Evolutionary conservation across 2,113 vertebrate species (phyloP).

Genomic region (Oryzias celebensis): DNA sequence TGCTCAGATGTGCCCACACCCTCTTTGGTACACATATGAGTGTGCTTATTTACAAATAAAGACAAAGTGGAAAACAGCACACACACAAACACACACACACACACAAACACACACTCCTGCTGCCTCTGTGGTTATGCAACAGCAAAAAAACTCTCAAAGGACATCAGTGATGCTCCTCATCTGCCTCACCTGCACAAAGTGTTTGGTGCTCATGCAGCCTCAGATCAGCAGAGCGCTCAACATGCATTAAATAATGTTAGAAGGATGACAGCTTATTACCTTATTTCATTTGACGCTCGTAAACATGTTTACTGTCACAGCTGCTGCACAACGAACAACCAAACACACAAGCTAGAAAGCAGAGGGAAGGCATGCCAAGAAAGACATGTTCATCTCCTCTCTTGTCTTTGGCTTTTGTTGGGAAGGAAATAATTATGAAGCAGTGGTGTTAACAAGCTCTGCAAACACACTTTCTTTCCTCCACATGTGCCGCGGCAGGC

Average conservation of each 20-base stretch:
- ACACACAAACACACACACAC: no score
- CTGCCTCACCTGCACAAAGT: conserved; percentile 6
- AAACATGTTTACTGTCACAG: conserved; percentile 93
- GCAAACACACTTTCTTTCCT: conserved; percentile 57
- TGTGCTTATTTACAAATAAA: conserved; percentile 59
- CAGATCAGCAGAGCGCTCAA: conserved; percentile 38
- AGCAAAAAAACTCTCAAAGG: conserved; percentile 11
- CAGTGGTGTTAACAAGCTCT: conserved; percentile 61
- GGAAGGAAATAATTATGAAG: conserved; percentile 53
- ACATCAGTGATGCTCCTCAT: conserved; percentile 2
- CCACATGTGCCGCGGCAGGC: conserved; percentile 33
- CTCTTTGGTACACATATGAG: conserved; percentile 36
- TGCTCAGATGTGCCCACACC: conserved; percentile 50
- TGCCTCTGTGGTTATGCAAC: conserved; percentile 43
- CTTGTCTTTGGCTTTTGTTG: conserved; percentile 42
- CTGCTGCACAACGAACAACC: conserved; percentile 84
- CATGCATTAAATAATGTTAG: conserved; percentile 57
- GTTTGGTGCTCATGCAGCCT: conserved; percentile 2
- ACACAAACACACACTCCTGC: conserved; percentile 20
- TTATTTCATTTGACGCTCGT: conserved; percentile 86
- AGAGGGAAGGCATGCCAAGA: conserved; percentile 20
- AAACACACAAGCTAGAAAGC: conserved; percentile 57
- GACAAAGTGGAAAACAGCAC: conserved; percentile 52
- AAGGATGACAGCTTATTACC: conserved; percentile 80
- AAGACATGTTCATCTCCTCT: conserved; percentile 54